These are phyloP conservation scores for Lypha dubia DNA, from an alignment of 2,888 invertebrate genomes.

Conservation along the genomic window DNA sequence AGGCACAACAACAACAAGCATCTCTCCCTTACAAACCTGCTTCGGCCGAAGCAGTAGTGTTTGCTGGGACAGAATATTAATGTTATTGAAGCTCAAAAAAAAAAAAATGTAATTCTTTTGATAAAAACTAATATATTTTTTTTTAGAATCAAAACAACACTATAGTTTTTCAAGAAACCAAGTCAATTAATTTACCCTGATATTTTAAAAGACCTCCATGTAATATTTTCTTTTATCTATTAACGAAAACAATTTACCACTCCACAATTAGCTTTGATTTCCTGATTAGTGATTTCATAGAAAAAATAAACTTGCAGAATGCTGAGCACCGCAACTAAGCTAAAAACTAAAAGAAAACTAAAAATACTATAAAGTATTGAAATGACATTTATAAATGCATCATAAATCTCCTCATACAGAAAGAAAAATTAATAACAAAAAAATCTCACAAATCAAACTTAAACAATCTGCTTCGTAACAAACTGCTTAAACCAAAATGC, in stretches of 20 bases:
- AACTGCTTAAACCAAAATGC: conserved; percentile 51
- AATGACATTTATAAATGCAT: conserved; percentile 66
- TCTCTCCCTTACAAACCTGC: too few species aligned
- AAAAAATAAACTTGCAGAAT: not conserved
- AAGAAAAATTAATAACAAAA: conserved; percentile 39
- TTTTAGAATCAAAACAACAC: too few species aligned
- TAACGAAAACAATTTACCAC: conserved; percentile 2
- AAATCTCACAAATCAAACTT: conserved; percentile 48
- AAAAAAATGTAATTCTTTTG: too few species aligned
- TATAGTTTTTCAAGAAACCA: too few species aligned
- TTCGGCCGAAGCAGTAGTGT: too few species aligned
- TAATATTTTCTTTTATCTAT: not conserved
- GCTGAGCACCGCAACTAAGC: not conserved
- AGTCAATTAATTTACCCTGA: conserved; percentile 37
- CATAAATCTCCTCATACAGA: conserved; percentile 60
- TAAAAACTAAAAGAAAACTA: conserved; percentile 11
- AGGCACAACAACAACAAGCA: too few species aligned
- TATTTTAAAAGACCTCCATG: not conserved
- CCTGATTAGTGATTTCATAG: conserved; percentile 46
- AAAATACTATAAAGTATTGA: conserved; percentile 50
- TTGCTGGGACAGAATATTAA: too few species aligned
- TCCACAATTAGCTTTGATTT: conserved; percentile 48
- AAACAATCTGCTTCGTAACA: conserved; percentile 48
- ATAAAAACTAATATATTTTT: too few species aligned
- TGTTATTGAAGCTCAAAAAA: too few species aligned